A percentile compares a stretch with the other conserved stretches of the same genome.
Evolutionary conservation across 92 coral and sea anemone species (phyloP).

Genomic region (Palythoa caribaeorum): DNA sequence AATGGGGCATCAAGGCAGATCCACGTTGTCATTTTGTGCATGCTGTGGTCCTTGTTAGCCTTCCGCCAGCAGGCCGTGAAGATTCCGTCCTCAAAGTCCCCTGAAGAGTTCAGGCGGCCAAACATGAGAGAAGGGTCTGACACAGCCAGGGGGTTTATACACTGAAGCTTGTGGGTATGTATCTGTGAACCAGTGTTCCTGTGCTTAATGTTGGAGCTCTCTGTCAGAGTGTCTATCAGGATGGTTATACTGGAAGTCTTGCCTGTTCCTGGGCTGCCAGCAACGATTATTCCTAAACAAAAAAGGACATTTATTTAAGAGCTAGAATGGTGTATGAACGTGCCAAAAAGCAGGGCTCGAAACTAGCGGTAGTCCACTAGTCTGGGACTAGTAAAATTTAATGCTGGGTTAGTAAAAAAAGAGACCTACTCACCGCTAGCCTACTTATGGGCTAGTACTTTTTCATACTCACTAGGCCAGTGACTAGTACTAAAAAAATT

Average conservation of each 20-base stretch:
- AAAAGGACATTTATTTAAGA: not conserved
- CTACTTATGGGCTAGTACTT: no score
- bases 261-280: constrained; percentile 94
- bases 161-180: constrained; percentile 93
- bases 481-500: no score
- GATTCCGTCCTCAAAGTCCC: constrained; percentile 94
- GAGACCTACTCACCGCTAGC: no score
- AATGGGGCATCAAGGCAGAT: constrained; percentile 94
- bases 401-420: no score
- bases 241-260: constrained; percentile 95
- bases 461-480: no score
- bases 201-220: constrained; percentile 90
- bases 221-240: constrained; percentile 87
- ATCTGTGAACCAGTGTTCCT: constrained; percentile 94
- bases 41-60: constrained; percentile 97
- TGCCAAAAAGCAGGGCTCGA: no score
- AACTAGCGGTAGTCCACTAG: no score
- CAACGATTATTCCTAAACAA: constrained; percentile 85
- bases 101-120: constrained; percentile 83
- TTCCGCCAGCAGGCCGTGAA: constrained; percentile 96
- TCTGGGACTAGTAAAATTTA: no score
- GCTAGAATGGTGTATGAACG: no score
- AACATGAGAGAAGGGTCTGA: constrained; percentile 96
- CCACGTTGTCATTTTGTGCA: constrained; percentile 97
- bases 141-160: constrained; percentile 91